phyloP scores from a whole-genome alignment of 35 echinoderm and acorn worm genomes.

The Ophiothrix spiculata region DNA sequence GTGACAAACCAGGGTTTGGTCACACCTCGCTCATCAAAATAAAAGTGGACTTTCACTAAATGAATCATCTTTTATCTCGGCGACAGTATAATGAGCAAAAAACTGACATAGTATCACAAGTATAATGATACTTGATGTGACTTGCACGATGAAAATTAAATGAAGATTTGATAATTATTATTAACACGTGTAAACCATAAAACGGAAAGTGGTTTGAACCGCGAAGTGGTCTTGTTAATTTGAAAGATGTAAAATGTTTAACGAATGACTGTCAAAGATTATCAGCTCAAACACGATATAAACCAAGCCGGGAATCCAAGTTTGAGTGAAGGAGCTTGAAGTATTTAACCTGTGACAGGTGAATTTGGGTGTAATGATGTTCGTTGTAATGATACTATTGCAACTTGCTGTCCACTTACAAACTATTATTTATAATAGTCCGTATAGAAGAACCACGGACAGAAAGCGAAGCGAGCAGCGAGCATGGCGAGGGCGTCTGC shows the following conservation, averaged over 20 bases:
- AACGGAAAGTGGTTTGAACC: conserved; percentile 5
- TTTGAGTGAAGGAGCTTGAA: too few species aligned
- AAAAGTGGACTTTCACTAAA: background rate
- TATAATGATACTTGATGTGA: background rate
- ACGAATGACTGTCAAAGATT: background rate
- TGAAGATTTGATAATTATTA: background rate
- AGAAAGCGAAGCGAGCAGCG: too few species aligned
- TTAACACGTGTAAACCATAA: conserved; percentile 1
- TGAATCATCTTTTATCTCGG: conserved; percentile 13
- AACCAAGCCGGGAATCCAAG: too few species aligned
- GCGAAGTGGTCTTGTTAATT: conserved; percentile 1
- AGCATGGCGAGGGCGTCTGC: too few species aligned
- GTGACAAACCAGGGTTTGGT: background rate
- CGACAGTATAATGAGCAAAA: too few species aligned
- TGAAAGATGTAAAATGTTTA: background rate
- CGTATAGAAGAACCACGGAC: too few species aligned
- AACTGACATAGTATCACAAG: background rate
- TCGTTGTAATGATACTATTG: too few species aligned
- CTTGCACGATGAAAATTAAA: background rate
- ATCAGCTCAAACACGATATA: too few species aligned
- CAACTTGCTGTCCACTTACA: too few species aligned
- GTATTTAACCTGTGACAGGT: too few species aligned
- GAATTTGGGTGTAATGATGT: too few species aligned
- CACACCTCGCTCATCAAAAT: background rate
- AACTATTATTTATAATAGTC: too few species aligned